phyloP scores from a whole-genome alignment of 1,140 invertebrate species.

The Drosophila grimshawi region DNA sequence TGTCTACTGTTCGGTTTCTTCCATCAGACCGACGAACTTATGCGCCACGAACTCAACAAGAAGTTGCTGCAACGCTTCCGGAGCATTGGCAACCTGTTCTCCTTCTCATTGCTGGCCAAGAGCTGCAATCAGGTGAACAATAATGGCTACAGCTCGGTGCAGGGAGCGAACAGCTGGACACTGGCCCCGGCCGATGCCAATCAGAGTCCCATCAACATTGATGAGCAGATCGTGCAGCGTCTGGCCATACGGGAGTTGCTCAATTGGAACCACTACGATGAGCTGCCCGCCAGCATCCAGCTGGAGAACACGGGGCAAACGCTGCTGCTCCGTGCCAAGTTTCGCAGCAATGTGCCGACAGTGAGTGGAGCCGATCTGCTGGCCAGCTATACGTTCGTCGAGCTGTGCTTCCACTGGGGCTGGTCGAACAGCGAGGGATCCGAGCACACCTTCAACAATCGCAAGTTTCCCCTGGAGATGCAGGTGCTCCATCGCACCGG shows the following conservation, averaged over 20 bases:
- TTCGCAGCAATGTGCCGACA: constrained; percentile 77
- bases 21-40: constrained; percentile 42
- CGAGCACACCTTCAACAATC: constrained; percentile 86
- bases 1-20: constrained; percentile 39
- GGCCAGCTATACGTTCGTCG: constrained; percentile 85
- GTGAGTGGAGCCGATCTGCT: constrained; percentile 85
- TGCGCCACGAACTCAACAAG: constrained; percentile 26
- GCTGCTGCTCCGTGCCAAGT: constrained; percentile 81
- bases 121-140: neutral
- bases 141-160: constrained; percentile 28
- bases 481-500: constrained; percentile 84
- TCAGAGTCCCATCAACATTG: constrained; percentile 85
- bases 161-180: constrained; percentile 84
- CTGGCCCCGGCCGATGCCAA: constrained; percentile 45
- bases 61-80: constrained; percentile 12
- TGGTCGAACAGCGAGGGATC: constrained; percentile 86
- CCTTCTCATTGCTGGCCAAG: constrained; percentile 1
- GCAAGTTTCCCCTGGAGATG: constrained; percentile 86
- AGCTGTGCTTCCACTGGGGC: constrained; percentile 86
- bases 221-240: constrained; percentile 59
- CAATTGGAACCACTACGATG: constrained; percentile 81
- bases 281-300: constrained; percentile 64
- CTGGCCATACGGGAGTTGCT: constrained; percentile 72
- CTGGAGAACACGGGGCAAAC: constrained; percentile 78
- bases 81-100: neutral